Base-by-base conservation (phyloP, 2,888 invertebrate genomes). In the Adelognathus sp. region DNA sequence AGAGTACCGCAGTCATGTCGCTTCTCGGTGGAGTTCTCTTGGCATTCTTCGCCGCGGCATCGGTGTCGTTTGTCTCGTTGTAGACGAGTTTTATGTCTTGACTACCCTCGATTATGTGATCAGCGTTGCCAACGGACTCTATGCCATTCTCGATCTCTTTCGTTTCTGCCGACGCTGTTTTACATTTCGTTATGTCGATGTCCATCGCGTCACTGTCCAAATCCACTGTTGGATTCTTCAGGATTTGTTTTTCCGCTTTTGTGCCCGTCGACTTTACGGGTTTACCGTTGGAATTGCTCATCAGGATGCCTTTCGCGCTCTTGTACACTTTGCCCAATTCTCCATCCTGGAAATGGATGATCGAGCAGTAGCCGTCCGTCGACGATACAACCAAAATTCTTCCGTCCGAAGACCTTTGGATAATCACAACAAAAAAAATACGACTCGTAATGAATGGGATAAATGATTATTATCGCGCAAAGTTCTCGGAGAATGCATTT, bases 361-460 rank as follows among this genome's bases (percentile, higher is more conserved):
- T 92, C 0, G 97, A 96, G 90, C 97, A 97, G 90, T 96, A 98
- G 1, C 98, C 98, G 92, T 98, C 98, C 0, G 97, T 96, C 11
- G 98, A 98, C 2, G 97, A 96, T 0, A 96, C 95, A 4, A 96
- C 93, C 73, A 98, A 91, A 67, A 96, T 91, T 75, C 92, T 92
- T 0, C 97, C 98, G 92, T 98, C 96, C 9, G 93, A 92, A 0
- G 97, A 97, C 94, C 94, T 94, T 70, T 1, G 83, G 85, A 73
- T 44, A 69, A 76, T 54, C n/a, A 60, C 21, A 36, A 14, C 56
- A 46, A 44, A 18, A 39, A 27, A 16, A 18, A 44, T 52, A 1
- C 16, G n/a, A 29, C 11, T 3, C 11, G 14, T 3, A 2, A 4
- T 14, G 4, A n/a, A n/a, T n/a, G n/a, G n/a, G n/a, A n/a, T n/a